These are phyloP conservation scores for Acridotheres tristis DNA, from an alignment of 2,797 vertebrate genomes.

Conservation along the genomic window DNA sequence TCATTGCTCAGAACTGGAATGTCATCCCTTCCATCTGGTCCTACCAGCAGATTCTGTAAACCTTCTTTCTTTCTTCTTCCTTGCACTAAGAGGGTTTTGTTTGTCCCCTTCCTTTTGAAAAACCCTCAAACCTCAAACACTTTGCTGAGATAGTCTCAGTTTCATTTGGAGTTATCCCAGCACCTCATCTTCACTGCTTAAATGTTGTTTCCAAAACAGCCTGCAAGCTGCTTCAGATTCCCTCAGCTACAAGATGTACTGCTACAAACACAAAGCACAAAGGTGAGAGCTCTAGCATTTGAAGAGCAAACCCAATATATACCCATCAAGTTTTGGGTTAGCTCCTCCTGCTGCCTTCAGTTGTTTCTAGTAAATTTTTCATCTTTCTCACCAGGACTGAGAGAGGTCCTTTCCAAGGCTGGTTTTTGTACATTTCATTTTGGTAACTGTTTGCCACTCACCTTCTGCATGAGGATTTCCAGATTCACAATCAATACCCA, in stretches of 20 bases:
- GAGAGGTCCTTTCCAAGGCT: background rate
- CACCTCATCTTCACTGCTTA: background rate
- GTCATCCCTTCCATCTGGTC: background rate
- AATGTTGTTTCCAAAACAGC: constrained; percentile 39
- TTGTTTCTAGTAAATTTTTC: background rate
- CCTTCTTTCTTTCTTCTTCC: background rate
- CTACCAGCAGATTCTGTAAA: background rate
- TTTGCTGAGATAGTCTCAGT: background rate
- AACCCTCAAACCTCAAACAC: background rate
- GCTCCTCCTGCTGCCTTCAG: background rate
- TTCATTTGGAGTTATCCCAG: constrained; percentile 18
- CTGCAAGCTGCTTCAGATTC: constrained; percentile 19
- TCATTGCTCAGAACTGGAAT: background rate
- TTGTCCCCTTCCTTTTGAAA: background rate
- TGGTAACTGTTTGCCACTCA: background rate
- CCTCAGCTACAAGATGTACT: background rate
- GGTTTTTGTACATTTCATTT: background rate
- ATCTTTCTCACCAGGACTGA: background rate
- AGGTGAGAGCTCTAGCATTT: background rate
- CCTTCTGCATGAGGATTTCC: background rate
- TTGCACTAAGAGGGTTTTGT: background rate
- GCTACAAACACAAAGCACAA: background rate
- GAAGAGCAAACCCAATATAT: background rate
- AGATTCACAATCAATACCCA: background rate
- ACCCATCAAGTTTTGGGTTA: background rate